These are phyloP conservation scores for Hermetia illucens DNA, from an alignment of 1,140 invertebrate genomes.

Conservation along the genomic window DNA sequence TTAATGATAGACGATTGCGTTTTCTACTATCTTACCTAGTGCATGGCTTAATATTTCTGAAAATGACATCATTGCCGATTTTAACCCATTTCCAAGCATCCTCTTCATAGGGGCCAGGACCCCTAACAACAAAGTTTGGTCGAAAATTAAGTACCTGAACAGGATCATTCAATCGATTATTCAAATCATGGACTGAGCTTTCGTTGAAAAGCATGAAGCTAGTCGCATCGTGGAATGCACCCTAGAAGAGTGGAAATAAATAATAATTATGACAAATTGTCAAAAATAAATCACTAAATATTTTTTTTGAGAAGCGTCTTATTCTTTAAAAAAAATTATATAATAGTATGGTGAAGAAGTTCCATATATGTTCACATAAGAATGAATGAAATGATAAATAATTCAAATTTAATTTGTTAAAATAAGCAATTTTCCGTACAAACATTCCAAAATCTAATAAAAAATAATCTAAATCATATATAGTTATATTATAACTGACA, in stretches of 20 bases:
- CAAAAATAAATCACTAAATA: no score
- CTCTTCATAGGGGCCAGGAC: constrained; percentile 44
- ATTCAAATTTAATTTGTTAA: no score
- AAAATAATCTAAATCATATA: no score
- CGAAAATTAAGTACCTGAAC: constrained; percentile 44
- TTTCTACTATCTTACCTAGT: constrained; percentile 33
- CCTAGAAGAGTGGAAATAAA: constrained; percentile 23
- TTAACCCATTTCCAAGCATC: constrained; percentile 54
- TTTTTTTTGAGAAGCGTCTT: no score
- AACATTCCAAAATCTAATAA: no score
- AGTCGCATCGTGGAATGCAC: constrained; percentile 41
- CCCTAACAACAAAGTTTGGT: constrained; percentile 51
- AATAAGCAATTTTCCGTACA: no score
- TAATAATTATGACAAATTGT: not conserved
- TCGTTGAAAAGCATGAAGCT: constrained; percentile 45
- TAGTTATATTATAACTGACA: no score
- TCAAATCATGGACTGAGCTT: constrained; percentile 46
- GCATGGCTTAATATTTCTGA: constrained; percentile 49
- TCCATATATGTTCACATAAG: no score
- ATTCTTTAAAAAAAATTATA: no score
- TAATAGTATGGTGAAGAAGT: no score
- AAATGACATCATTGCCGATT: constrained; percentile 42
- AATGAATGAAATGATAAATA: no score
- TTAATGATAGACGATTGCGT: not conserved
- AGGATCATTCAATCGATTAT: constrained; percentile 35